Evolutionary conservation across 2,888 invertebrate species (phyloP).

Genomic region (Hypsopygia costalis): DNA sequence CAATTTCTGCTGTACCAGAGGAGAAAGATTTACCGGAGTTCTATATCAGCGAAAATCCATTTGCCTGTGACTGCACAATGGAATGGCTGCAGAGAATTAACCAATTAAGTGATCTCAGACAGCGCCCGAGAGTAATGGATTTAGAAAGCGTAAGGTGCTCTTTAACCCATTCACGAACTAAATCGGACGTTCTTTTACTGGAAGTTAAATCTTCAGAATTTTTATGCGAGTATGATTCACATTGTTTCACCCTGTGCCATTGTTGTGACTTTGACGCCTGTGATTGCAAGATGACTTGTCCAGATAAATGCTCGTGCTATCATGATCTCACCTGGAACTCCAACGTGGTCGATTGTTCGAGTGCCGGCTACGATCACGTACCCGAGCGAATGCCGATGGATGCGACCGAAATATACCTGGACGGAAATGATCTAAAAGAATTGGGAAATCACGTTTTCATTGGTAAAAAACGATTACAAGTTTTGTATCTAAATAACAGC

Average conservation of each 20-base stretch:
- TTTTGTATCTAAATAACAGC: constrained; percentile 89
- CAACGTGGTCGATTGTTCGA: constrained; percentile 92
- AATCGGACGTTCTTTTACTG: constrained; percentile 82
- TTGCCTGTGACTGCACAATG: constrained; percentile 92
- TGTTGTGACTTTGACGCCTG: constrained; percentile 95
- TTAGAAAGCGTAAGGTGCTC: constrained; percentile 89
- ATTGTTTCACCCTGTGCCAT: constrained; percentile 92
- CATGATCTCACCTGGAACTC: constrained; percentile 92
- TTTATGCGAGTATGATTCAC: constrained; percentile 89
- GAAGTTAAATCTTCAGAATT: constrained; percentile 88
- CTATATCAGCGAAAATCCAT: constrained; percentile 90
- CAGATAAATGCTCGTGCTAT: constrained; percentile 91
- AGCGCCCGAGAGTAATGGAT: constrained; percentile 90
- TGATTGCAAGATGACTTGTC: constrained; percentile 95
- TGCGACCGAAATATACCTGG: constrained; percentile 89
- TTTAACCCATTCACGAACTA: constrained; percentile 84
- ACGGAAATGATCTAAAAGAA: constrained; percentile 93
- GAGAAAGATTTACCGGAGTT: constrained; percentile 88
- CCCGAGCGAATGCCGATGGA: constrained; percentile 93
- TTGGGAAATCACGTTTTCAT: constrained; percentile 92
- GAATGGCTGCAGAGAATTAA: constrained; percentile 92
- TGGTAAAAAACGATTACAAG: constrained; percentile 90
- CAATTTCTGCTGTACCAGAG: constrained; percentile 83
- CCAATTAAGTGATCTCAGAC: constrained; percentile 85
- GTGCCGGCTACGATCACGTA: constrained; percentile 86